These are phyloP conservation scores for Halichoeres trimaculatus DNA, from an alignment of 2,113 vertebrate genomes.

Conservation along the genomic window DNA sequence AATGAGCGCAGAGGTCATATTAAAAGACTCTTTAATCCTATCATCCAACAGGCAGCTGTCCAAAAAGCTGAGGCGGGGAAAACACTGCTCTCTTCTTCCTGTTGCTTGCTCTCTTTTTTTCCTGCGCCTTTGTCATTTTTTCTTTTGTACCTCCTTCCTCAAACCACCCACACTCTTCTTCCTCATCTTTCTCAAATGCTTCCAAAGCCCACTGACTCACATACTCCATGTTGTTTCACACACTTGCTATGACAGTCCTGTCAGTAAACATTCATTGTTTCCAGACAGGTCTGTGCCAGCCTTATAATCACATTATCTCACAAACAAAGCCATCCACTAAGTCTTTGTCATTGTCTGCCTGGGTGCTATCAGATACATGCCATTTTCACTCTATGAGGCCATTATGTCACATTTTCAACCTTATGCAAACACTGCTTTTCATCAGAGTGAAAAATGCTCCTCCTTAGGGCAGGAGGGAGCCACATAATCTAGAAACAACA, in stretches of 20 bases:
- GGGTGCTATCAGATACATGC: constrained; percentile 49
- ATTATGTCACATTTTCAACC: constrained; percentile 47
- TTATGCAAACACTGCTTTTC: constrained; percentile 59
- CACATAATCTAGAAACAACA: constrained; percentile 51
- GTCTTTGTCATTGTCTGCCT: constrained; percentile 52
- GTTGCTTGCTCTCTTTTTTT: constrained; percentile 5
- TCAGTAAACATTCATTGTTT: constrained; percentile 64
- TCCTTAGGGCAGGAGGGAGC: constrained; percentile 30
- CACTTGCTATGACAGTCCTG: constrained; percentile 35
- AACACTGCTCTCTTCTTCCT: constrained; percentile 22
- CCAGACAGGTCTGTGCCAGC: constrained; percentile 24
- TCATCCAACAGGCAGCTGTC: constrained; percentile 70
- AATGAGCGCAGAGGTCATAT: constrained; percentile 57
- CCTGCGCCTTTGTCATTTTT: constrained; percentile 18
- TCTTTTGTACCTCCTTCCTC: constrained; percentile 29
- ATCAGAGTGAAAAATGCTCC: constrained; percentile 48
- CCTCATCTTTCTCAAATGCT: constrained; percentile 47
- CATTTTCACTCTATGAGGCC: constrained; percentile 38
- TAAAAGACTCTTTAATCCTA: constrained; percentile 75
- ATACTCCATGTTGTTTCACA: neutral
- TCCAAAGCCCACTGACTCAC: constrained; percentile 44
- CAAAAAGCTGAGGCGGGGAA: constrained; percentile 68
- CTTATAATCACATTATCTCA: constrained; percentile 58
- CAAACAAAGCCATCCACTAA: constrained; percentile 52
- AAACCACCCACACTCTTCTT: constrained; percentile 40